Base-by-base conservation (phyloP, 2,113 vertebrate species). In the Pluvianellus socialis region DNA sequence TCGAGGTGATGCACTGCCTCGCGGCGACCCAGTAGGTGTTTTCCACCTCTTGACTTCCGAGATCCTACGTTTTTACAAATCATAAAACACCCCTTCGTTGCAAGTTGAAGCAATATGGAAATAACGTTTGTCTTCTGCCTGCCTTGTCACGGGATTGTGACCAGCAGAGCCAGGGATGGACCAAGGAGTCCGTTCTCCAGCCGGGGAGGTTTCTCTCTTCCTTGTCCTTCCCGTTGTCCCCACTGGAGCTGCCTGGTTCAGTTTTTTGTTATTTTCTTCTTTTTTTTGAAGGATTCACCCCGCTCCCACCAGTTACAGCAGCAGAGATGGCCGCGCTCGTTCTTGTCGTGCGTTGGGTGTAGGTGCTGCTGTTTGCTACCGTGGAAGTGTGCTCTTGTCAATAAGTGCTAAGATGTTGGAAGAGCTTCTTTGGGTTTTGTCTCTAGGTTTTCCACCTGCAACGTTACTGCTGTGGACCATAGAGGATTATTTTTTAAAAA, bases 61-160 rank as follows among this genome's bases (percentile, higher is more conserved):
- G 62, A 44, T 55, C 70, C 56, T 13, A 3, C 19, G 2, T 38
- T 49, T 35, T 9, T 22, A 1, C 13, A 1, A 17, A 22, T 47
- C 5, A 8, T 4, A 6, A 26, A 83, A 12, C 33, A 3, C 24
- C 4, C 45, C 13, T 10, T 49, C 1, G 2, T 2, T 33, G 61
- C 49, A 7, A n/a, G 28, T 3, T 6, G 22, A 22, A 28, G 52
- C 0, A 2, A 9, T 2, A 7, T 6, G 27, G 47, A n/a, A 63
- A 28, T 30, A 11, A 9, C 62, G 7, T 22, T 76, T 47, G 22
- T 16, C 22, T 15, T 44, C 30, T 15, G 30, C 53, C 32, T 23
- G 66, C 16, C 24, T 30, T 56, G 42, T 35, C 16, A 8, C 7
- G 71, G 74, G 63, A 7, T 33, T 7, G 19, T 7, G 79, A 6